These are phyloP conservation scores for Isichthys henryi DNA, from an alignment of 2,113 vertebrate species.

Conservation along the genomic window DNA sequence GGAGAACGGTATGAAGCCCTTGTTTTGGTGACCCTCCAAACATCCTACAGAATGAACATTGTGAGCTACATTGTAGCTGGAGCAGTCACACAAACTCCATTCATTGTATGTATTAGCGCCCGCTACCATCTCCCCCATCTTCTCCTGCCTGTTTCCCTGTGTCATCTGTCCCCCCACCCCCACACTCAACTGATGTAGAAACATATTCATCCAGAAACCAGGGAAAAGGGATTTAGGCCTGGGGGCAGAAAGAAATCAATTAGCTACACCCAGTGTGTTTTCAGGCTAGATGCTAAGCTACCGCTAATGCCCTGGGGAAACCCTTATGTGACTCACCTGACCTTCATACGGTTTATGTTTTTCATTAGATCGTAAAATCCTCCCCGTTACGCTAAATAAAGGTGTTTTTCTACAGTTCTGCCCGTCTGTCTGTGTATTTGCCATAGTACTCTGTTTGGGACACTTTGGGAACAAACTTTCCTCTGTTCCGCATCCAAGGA, in stretches of 20 bases:
- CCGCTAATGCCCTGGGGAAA: background rate
- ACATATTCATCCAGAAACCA: background rate
- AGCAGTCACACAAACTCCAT: background rate
- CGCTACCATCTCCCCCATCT: background rate
- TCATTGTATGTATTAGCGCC: background rate
- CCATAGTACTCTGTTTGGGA: background rate
- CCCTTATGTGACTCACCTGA: background rate
- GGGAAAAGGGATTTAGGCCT: background rate
- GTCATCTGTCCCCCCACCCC: background rate
- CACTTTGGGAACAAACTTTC: slow-evolving; percentile 1
- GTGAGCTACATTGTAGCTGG: background rate
- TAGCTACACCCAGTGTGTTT: background rate
- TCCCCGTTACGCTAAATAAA: background rate
- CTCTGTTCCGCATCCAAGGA: background rate
- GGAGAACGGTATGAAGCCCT: background rate
- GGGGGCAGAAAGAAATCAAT: background rate
- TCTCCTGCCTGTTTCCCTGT: background rate
- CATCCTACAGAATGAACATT: background rate
- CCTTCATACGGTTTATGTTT: background rate
- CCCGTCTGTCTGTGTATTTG: background rate
- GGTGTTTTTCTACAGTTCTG: slow-evolving; percentile 6
- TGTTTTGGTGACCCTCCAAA: background rate
- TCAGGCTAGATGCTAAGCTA: background rate
- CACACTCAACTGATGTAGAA: background rate
- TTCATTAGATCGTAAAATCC: background rate